A percentile compares a stretch with the other conserved stretches of the same genome.
phyloP scores from a whole-genome alignment of 2,113 vertebrate genomes.

The Cranoglanis bouderius region DNA sequence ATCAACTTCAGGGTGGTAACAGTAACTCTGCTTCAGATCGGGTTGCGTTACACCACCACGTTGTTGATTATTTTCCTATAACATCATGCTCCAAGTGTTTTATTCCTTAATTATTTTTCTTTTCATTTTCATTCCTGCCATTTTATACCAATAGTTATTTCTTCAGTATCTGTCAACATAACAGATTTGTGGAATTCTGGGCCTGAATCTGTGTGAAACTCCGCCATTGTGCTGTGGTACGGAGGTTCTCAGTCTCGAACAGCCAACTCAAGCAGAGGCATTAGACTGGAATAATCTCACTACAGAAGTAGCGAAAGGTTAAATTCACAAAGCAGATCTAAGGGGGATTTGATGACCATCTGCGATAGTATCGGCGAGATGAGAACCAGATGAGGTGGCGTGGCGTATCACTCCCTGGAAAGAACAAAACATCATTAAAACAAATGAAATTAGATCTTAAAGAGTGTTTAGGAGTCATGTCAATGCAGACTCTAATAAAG shows the following conservation, averaged over 20 bases:
- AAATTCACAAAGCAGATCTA: constrained; percentile 27
- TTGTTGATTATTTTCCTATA: background rate
- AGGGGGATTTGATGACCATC: constrained; percentile 39
- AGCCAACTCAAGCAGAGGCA: background rate
- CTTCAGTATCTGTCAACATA: background rate
- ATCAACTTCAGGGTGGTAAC: background rate
- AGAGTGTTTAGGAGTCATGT: constrained; percentile 23
- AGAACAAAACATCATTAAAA: background rate
- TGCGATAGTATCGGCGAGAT: constrained; percentile 15
- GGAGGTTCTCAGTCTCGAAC: background rate
- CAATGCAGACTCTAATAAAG: background rate
- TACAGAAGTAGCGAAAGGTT: constrained; percentile 29
- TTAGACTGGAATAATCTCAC: constrained; percentile 27
- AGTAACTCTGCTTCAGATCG: background rate
- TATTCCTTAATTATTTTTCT: background rate
- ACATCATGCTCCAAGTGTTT: background rate
- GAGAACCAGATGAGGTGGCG: constrained; percentile 34
- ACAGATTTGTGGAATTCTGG: constrained; percentile 35
- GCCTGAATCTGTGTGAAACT: constrained; percentile 35
- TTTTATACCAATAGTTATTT: background rate
- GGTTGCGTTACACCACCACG: background rate
- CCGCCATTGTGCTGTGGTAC: constrained; percentile 31
- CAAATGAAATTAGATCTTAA: constrained; percentile 4
- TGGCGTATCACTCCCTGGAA: background rate
- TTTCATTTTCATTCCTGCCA: background rate